These are phyloP conservation scores for Semicossyphus pulcher DNA, from an alignment of 2,113 vertebrate genomes.

Conservation along the genomic window DNA sequence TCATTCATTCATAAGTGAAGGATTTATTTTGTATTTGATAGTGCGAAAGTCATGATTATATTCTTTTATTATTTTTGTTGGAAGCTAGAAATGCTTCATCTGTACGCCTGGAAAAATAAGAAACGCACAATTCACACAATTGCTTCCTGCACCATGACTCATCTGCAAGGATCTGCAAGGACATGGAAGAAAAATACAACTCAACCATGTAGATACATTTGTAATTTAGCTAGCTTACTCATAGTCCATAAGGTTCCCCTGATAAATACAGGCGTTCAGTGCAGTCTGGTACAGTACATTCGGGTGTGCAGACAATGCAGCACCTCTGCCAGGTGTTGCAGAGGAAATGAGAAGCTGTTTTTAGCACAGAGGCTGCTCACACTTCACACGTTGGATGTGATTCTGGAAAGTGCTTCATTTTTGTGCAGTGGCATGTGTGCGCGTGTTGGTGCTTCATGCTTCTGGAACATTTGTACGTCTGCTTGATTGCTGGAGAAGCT, in stretches of 20 bases:
- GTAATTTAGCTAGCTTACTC: too few species aligned
- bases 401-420: not conserved
- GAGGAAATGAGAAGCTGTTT: not conserved
- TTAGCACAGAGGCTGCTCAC: not conserved
- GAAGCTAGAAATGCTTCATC: too few species aligned
- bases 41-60: not conserved
- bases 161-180: too few species aligned
- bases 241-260: too few species aligned
- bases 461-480: conserved; percentile 9
- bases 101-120: too few species aligned
- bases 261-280: too few species aligned
- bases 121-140: too few species aligned
- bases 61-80: not conserved
- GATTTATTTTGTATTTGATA: not conserved
- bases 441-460: not conserved
- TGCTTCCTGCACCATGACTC: too few species aligned
- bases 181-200: too few species aligned
- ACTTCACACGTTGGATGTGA: not conserved
- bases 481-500: conserved; percentile 3
- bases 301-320: not conserved
- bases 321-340: not conserved
- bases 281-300: not conserved
- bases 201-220: too few species aligned
- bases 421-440: not conserved
- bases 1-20: not conserved